Evolutionary conservation across 1,140 invertebrate genomes (phyloP).

Genomic region (Babylonia areolata): DNA sequence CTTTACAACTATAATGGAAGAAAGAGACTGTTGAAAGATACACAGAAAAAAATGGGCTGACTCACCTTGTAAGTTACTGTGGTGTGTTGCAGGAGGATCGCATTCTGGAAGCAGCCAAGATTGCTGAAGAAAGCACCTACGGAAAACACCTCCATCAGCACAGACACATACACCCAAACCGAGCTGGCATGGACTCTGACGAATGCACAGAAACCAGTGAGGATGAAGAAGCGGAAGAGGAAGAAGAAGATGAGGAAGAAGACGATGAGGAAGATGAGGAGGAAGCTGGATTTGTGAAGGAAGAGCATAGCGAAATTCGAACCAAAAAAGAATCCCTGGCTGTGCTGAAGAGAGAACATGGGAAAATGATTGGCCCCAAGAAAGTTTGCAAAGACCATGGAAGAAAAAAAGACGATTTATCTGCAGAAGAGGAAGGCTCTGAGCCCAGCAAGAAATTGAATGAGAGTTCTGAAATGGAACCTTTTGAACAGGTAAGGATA

Average conservation of each 20-base stretch:
- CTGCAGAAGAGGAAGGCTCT: not conserved
- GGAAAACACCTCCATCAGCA: constrained; percentile 31
- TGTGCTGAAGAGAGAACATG: constrained; percentile 30
- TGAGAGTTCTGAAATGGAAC: constrained; percentile 33
- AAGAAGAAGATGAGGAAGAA: constrained; percentile 52
- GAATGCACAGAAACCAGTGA: constrained; percentile 56
- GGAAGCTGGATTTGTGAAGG: constrained; percentile 38
- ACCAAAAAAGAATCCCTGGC: constrained; percentile 27
- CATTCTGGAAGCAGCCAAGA: constrained; percentile 41
- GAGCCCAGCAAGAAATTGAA: constrained; percentile 23
- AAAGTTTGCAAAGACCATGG: constrained; percentile 32
- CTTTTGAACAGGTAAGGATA: constrained; percentile 29
- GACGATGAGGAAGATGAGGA: constrained; percentile 49
- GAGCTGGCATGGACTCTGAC: constrained; percentile 52
- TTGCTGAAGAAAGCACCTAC: constrained; percentile 39
- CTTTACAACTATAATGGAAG: not conserved
- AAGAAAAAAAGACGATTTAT: constrained; percentile 42
- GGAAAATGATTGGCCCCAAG: constrained; percentile 33
- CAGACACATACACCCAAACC: constrained; percentile 45
- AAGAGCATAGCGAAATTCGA: constrained; percentile 38
- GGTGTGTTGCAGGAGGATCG: constrained; percentile 36
- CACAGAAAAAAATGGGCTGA: not conserved
- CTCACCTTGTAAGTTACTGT: not conserved
- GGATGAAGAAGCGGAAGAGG: constrained; percentile 59
- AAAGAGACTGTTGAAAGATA: not conserved